Conservation (phyloP, 2,797 vertebrate genomes). For the Centropyge bicolor region DNA sequence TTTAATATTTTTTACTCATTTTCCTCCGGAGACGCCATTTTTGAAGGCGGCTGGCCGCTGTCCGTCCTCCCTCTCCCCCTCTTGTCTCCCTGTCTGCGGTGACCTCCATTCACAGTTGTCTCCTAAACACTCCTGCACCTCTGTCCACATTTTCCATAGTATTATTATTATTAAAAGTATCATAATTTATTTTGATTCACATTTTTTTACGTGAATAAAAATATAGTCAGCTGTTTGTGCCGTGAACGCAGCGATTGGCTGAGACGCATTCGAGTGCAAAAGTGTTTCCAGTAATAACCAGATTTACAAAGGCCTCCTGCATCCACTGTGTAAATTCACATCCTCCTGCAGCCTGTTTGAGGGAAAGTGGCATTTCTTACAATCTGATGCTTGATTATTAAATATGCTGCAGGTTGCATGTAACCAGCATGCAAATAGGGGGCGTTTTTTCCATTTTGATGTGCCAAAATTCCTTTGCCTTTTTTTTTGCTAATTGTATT, state of each 20-base stretch:
- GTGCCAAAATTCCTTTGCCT: background rate
- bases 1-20: constrained; percentile 87
- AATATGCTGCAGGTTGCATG: constrained; percentile 7
- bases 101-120: constrained; percentile 80
- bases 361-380: constrained; percentile 16
- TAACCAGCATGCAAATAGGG: background rate
- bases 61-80: constrained; percentile 79
- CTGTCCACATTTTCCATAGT: constrained; percentile 46
- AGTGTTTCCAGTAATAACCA: constrained; percentile 61
- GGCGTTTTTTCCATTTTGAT: background rate
- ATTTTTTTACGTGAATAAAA: constrained; percentile 34
- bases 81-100: constrained; percentile 73
- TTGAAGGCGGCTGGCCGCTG: constrained; percentile 87
- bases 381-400: background rate
- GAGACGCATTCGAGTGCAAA: constrained; percentile 52
- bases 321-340: constrained; percentile 40
- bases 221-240: constrained; percentile 29
- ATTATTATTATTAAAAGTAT: constrained; percentile 12
- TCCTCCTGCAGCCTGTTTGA: constrained; percentile 26
- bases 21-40: constrained; percentile 89
- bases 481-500: constrained; percentile 35
- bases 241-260: constrained; percentile 39
- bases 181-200: constrained; percentile 8
- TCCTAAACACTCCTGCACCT: constrained; percentile 40
- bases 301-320: constrained; percentile 48